Base-by-base conservation (phyloP, 2,888 invertebrate genomes). In the Phlogophora meticulosa region DNA sequence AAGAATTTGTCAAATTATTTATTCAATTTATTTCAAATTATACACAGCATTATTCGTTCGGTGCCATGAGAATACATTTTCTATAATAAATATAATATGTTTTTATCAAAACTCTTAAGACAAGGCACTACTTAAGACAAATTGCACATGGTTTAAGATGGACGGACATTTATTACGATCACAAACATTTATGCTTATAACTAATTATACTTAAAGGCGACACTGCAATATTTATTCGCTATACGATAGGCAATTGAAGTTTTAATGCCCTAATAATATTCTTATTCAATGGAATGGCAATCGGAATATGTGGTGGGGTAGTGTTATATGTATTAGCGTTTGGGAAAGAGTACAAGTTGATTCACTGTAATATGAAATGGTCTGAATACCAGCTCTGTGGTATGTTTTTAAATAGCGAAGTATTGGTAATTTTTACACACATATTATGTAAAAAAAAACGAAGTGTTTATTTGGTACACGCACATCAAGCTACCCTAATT, bases 121-220 rank as follows among this genome's bases (percentile, higher is more conserved):
- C 59, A 78, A 90, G 87, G 87, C 88, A 89, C 87, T 82, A 62
- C n/a, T 5, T 20, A 72, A 61, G 79, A 87, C 85, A 87, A 84
- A 90, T 91, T 91, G 90, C 91, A 91, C 92, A 34, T 32, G 13
- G 17, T 76, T 51, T n/a, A 78, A 82, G 51, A 85, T 89, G 93
- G 94, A 93, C 93, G 94, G 93, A 92, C 91, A 86, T 45, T n/a
- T n/a, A 7, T 49, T 68, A 92, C 93, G 78, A 91, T 93, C 92
- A 94, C 93, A 93, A 91, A 92, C 88, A 88, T 84, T 85, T 69
- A 81, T 66, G 24, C 67, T 80, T 76, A 78, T 3, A 45, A 51
- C 43, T 48, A 80, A 58, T 34, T 64, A 69, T 45, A 63, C 58
- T 43, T 28, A 49, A 46, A 48, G 48, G 40, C 45, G 71, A 68